Conservation (phyloP, 2,797 vertebrate species). For the Amblyraja radiata region DNA sequence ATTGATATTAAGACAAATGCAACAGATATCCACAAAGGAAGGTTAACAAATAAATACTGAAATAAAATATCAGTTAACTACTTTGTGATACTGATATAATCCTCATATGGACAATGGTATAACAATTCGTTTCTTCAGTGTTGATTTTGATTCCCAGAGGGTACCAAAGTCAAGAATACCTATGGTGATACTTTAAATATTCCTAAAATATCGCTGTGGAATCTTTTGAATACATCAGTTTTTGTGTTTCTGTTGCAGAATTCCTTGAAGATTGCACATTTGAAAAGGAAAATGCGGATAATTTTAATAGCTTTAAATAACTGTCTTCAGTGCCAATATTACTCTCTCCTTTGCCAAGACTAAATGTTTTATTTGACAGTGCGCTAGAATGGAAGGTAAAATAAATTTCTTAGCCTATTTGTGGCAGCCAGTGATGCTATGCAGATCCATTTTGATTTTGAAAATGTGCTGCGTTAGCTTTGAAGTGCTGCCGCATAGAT, state of each 20-base stretch:
- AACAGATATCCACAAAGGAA: background rate
- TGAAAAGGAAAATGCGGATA: background rate
- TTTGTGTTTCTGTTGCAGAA: background rate
- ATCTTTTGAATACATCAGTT: background rate
- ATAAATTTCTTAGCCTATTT: background rate
- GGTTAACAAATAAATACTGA: background rate
- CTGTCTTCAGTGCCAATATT: background rate
- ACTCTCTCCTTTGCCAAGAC: background rate
- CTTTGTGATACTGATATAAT: background rate
- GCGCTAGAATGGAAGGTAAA: background rate
- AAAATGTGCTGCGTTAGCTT: background rate
- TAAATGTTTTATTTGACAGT: background rate
- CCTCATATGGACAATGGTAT: too few relatives aligned
- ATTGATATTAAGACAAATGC: background rate
- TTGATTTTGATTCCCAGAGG: background rate
- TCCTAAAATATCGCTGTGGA: background rate
- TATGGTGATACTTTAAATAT: background rate
- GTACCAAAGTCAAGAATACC: background rate
- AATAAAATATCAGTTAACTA: background rate
- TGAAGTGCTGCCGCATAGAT: background rate
- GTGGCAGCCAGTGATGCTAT: background rate
- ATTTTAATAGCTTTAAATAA: background rate
- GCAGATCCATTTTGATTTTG: background rate
- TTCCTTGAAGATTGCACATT: background rate
- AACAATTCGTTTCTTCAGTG: too few relatives aligned